Conservation (phyloP, 1,140 invertebrate species). For the Lanistes nyassanus region DNA sequence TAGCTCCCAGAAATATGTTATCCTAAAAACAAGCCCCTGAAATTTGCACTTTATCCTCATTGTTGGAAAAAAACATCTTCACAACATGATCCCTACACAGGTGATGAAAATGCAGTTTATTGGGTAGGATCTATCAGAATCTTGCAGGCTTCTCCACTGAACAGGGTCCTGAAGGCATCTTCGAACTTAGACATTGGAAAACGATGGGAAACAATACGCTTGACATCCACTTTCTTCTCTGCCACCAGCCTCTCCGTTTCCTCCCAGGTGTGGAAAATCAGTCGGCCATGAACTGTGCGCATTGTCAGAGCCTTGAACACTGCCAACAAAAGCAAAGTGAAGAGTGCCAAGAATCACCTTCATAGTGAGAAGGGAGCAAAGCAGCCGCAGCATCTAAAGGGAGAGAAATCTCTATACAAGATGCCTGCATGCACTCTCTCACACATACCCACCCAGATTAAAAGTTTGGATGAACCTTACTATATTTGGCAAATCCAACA, state of each 20-base stretch:
- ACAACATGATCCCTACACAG: too few species aligned
- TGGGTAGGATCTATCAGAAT: conserved; percentile 54
- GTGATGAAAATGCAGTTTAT: too few species aligned
- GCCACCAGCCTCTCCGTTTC: conserved; percentile 50
- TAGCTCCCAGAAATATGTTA: too few species aligned
- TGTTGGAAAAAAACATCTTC: too few species aligned
- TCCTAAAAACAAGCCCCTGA: too few species aligned
- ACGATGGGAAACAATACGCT: conserved; percentile 49
- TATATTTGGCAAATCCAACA: not conserved
- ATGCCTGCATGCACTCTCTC: not conserved
- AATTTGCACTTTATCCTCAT: too few species aligned
- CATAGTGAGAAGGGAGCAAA: too few species aligned
- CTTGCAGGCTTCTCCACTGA: conserved; percentile 56
- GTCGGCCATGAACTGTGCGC: conserved; percentile 55
- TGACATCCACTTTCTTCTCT: conserved; percentile 49
- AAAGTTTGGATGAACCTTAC: not conserved
- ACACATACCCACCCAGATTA: not conserved
- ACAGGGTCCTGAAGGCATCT: conserved; percentile 53
- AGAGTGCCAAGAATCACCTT: not conserved
- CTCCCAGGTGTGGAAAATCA: conserved; percentile 58
- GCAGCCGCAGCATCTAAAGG: too few species aligned
- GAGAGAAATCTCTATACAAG: not conserved
- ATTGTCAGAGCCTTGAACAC: conserved; percentile 58
- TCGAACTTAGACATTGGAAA: conserved; percentile 58
- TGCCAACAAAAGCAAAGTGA: conserved; percentile 32